These are phyloP conservation scores for Dipodomys stephensi DNA, from an alignment of 2,113 vertebrate genomes.

Conservation along the genomic window DNA sequence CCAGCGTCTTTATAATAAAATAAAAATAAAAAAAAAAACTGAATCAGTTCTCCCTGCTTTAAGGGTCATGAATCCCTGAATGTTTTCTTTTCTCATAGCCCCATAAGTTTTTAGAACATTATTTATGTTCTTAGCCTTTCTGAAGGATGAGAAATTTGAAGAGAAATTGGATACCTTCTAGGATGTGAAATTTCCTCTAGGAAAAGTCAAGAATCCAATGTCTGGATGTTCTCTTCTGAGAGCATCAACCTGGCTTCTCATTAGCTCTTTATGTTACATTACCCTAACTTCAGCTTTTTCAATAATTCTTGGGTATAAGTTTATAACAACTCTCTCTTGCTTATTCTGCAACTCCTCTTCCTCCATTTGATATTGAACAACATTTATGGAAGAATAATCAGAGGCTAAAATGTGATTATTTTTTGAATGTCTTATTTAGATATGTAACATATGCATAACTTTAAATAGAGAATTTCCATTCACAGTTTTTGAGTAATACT, in stretches of 20 bases:
- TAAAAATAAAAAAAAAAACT: too few relatives aligned
- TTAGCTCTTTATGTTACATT: background rate
- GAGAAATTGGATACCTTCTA: too few relatives aligned
- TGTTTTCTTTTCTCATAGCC: background rate
- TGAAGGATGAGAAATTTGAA: background rate
- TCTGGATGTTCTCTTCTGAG: background rate
- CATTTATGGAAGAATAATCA: background rate
- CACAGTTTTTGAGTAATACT: background rate
- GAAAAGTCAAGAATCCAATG: background rate
- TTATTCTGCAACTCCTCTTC: background rate
- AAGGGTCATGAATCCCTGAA: background rate
- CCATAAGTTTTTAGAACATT: accelerated
- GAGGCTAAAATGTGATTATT: background rate
- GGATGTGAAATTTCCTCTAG: background rate
- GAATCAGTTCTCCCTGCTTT: background rate
- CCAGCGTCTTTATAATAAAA: too few relatives aligned
- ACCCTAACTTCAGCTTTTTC: background rate
- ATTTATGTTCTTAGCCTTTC: background rate
- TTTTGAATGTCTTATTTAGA: background rate
- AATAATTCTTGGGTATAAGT: background rate
- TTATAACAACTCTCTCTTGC: background rate
- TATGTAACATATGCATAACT: background rate
- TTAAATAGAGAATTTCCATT: background rate
- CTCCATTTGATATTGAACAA: background rate
- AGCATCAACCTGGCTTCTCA: background rate